phyloP scores from a whole-genome alignment of 2,888 invertebrate species.

The Aphidoletes aphidimyza region DNA sequence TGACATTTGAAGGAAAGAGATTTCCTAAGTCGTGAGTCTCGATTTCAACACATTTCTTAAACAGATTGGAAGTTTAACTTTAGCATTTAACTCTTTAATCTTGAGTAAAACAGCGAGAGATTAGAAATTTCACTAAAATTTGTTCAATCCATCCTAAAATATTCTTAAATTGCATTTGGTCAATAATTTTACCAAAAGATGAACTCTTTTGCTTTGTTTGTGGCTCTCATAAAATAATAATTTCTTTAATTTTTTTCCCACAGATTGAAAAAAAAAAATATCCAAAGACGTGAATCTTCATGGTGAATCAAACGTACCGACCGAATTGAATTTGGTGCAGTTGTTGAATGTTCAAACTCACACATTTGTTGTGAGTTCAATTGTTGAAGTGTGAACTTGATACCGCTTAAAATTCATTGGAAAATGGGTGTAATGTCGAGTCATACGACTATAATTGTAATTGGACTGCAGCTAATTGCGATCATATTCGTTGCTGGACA shows the following conservation, averaged over 20 bases:
- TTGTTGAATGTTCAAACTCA: not conserved
- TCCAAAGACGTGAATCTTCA: not conserved
- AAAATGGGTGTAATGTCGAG: not conserved
- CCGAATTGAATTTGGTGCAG: not conserved
- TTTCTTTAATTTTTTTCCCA: not conserved
- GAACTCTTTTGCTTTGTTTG: no score
- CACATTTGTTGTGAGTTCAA: not conserved
- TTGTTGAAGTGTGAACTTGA: no score
- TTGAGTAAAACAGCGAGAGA: no score
- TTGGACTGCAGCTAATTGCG: not conserved
- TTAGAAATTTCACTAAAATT: no score
- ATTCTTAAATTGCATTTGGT: no score
- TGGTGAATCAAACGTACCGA: slow-evolving; percentile 27
- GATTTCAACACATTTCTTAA: no score
- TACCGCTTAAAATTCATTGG: not conserved
- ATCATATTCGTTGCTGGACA: not conserved
- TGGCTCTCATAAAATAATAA: not conserved
- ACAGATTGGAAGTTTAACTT: no score
- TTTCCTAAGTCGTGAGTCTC: no score
- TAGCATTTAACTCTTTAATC: no score
- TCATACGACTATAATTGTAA: not conserved
- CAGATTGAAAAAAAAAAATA: not conserved
- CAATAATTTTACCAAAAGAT: no score
- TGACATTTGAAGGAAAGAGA: no score
- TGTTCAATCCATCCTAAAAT: no score